These are phyloP conservation scores for Falco peregrinus DNA, from an alignment of 2,797 vertebrate species.

Conservation along the genomic window DNA sequence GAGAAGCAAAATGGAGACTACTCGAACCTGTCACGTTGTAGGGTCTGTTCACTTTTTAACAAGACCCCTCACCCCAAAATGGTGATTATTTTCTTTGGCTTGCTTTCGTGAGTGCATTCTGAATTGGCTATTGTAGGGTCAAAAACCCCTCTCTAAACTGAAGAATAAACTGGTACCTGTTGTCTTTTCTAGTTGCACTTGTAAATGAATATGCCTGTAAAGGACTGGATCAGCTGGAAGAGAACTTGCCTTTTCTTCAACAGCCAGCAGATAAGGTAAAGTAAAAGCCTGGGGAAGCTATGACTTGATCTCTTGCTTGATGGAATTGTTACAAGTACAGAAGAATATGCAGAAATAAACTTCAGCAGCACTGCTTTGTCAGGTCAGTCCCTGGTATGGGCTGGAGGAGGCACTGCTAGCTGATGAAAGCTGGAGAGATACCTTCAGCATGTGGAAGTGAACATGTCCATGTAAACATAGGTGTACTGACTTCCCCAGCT, in stretches of 20 bases:
- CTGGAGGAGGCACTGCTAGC: neutral
- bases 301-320: neutral
- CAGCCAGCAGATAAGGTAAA: constrained; percentile 78
- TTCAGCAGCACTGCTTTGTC: neutral
- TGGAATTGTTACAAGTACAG: neutral
- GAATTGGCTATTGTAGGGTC: neutral
- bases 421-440: neutral
- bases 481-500: neutral
- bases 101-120: neutral
- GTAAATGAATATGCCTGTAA: constrained; percentile 77
- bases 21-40: neutral
- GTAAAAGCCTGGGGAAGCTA: neutral
- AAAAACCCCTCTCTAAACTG: neutral
- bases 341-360: neutral
- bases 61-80: neutral
- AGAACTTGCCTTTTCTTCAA: constrained; percentile 75
- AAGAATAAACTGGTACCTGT: neutral
- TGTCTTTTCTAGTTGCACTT: constrained; percentile 59
- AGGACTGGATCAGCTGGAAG: constrained; percentile 77
- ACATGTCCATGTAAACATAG: fast-evolving
- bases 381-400: neutral
- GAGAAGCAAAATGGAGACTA: neutral
- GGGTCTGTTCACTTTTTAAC: neutral
- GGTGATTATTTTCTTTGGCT: neutral
- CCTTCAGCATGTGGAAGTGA: neutral